Conservation (phyloP, 2,113 vertebrate species). For the Astur gentilis region DNA sequence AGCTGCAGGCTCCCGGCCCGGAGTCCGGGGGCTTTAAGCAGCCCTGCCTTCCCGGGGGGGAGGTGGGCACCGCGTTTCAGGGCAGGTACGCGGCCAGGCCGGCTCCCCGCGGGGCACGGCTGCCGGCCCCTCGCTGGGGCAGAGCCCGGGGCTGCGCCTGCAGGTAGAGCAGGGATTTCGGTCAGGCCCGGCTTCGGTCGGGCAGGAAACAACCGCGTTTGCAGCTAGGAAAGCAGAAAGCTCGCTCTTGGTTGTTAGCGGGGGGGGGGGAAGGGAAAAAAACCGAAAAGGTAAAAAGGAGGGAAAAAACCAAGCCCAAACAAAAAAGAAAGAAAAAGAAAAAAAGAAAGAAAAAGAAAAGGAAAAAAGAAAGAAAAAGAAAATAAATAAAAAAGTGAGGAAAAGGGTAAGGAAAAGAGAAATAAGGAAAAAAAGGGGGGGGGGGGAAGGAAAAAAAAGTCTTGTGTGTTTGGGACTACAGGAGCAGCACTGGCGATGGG, state of each 20-base stretch:
- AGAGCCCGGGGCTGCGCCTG: fast-evolving
- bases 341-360: fast-evolving
- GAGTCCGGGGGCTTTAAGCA: neutral
- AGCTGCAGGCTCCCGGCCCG: too few species aligned
- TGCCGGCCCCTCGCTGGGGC: neutral
- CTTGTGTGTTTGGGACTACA: neutral
- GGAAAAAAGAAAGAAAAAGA: too few species aligned
- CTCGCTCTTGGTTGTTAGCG: neutral
- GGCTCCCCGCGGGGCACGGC: neutral
- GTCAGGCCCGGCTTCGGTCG: neutral
- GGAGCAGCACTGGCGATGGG: fast-evolving
- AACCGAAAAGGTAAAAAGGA: fast-evolving
- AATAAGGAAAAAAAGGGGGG: fast-evolving
- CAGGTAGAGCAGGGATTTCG: too few species aligned
- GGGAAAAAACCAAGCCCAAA: fast-evolving
- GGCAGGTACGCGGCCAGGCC: neutral
- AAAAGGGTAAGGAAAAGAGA: neutral
- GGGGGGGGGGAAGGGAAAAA: too few species aligned
- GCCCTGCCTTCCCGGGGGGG: neutral
- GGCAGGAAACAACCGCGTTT: neutral
- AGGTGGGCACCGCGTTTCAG: neutral
- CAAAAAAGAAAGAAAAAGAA: fast-evolving
- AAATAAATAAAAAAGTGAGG: fast-evolving
- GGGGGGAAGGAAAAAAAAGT: fast-evolving
- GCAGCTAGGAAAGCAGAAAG: neutral